Conservation (phyloP, 2,888 invertebrate genomes). For the Nephrotoma appendiculata region DNA sequence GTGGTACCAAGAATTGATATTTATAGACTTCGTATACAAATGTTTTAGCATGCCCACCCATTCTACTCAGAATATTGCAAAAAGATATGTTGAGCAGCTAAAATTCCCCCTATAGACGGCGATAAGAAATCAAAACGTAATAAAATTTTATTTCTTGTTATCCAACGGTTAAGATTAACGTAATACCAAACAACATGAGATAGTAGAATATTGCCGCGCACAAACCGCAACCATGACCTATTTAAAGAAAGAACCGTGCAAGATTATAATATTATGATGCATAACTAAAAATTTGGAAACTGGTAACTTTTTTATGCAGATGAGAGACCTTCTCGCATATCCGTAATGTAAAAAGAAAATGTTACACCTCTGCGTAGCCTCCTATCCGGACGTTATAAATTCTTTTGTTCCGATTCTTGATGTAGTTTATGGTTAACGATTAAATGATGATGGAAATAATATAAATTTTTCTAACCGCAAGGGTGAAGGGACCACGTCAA, state of each 20-base stretch:
- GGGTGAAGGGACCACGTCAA: neutral
- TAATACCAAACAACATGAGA: neutral
- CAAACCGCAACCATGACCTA: neutral
- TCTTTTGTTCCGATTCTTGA: too few relatives aligned
- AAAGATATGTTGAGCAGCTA: too few relatives aligned
- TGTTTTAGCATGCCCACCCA: too few relatives aligned
- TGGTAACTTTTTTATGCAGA: neutral
- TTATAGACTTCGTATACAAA: neutral
- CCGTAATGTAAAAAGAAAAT: neutral
- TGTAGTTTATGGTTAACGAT: too few relatives aligned
- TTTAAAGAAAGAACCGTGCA: neutral
- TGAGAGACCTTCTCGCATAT: neutral
- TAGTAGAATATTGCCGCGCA: neutral
- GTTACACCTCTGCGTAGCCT: too few relatives aligned
- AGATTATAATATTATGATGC: neutral
- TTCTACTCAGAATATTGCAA: too few relatives aligned
- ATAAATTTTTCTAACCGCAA: neutral
- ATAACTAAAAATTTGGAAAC: neutral
- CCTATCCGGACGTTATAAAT: too few relatives aligned
- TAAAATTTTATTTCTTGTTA: neutral
- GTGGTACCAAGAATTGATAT: neutral
- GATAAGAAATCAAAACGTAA: too few relatives aligned
- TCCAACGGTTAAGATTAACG: neutral
- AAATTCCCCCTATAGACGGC: too few relatives aligned
- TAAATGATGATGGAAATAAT: neutral